Evolutionary conservation across 2,113 vertebrate genomes (phyloP).

Genomic region (Oreochromis tanganicae): DNA sequence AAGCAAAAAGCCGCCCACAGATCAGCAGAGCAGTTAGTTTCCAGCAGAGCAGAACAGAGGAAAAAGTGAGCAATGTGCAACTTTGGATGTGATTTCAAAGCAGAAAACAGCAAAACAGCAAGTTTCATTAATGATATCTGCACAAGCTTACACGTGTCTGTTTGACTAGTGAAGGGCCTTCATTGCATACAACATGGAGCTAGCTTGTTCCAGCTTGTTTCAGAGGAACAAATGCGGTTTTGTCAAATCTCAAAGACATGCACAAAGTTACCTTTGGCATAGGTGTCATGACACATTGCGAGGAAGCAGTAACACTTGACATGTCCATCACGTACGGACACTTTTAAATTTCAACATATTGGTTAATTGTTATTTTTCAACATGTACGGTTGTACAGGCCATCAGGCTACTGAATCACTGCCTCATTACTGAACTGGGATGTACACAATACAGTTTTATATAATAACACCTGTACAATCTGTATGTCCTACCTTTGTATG

Average conservation of each 20-base stretch:
- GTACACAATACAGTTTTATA: not conserved
- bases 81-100: not conserved
- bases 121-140: not conserved
- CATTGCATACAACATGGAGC: not conserved
- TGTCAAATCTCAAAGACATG: not conserved
- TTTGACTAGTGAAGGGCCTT: not conserved
- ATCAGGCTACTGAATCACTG: not conserved
- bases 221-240: not conserved
- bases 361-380: not conserved
- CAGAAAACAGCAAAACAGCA: not conserved
- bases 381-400: not conserved
- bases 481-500: not conserved
- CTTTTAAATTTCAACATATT: not conserved
- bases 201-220: not conserved
- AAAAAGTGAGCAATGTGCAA: not conserved
- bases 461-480: not conserved
- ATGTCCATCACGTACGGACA: not conserved
- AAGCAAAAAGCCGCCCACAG: slow-evolving; percentile 4
- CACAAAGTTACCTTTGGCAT: not conserved
- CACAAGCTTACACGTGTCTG: not conserved
- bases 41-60: not conserved
- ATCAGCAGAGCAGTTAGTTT: not conserved
- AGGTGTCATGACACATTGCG: not conserved
- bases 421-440: not conserved
- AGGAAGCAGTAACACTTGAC: not conserved